Conservation (phyloP, 2,797 vertebrate species). For the Sebastes melanostomus region DNA sequence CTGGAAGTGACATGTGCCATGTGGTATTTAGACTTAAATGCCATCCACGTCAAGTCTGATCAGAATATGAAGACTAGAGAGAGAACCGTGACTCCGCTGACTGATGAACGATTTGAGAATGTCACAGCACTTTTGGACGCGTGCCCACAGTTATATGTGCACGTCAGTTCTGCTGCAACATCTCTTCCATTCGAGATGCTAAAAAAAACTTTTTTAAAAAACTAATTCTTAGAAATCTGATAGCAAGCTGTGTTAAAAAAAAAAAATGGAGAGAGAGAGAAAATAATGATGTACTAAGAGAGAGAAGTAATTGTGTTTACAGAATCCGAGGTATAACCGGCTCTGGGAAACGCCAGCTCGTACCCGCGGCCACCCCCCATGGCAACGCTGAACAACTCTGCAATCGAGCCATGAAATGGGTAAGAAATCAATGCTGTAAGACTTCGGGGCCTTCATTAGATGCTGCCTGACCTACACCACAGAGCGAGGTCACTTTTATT, state of each 20-base stretch:
- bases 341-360: slow-evolving; percentile 48
- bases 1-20: slow-evolving; percentile 63
- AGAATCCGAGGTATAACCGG: slow-evolving; percentile 48
- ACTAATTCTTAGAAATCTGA: slow-evolving; percentile 18
- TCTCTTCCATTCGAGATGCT: not conserved
- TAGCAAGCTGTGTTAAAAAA: not conserved
- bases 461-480: slow-evolving; percentile 70
- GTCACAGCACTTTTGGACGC: slow-evolving; percentile 55
- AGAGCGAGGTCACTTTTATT: slow-evolving; percentile 73
- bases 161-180: slow-evolving; percentile 9
- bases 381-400: slow-evolving; percentile 56
- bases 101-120: slow-evolving; percentile 68
- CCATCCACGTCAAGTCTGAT: slow-evolving; percentile 74
- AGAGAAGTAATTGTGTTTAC: slow-evolving; percentile 53
- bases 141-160: slow-evolving; percentile 8
- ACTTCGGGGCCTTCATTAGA: slow-evolving; percentile 78
- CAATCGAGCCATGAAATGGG: slow-evolving; percentile 50
- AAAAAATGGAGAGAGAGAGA: not conserved
- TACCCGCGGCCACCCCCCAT: slow-evolving; percentile 57
- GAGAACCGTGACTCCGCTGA: slow-evolving; percentile 57
- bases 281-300: slow-evolving; percentile 48
- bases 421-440: slow-evolving; percentile 73
- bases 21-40: slow-evolving; percentile 82
- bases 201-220: not conserved
- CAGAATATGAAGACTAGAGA: slow-evolving; percentile 61